Base-by-base conservation (phyloP, 2,888 invertebrate species). In the Lamproptera curius region DNA sequence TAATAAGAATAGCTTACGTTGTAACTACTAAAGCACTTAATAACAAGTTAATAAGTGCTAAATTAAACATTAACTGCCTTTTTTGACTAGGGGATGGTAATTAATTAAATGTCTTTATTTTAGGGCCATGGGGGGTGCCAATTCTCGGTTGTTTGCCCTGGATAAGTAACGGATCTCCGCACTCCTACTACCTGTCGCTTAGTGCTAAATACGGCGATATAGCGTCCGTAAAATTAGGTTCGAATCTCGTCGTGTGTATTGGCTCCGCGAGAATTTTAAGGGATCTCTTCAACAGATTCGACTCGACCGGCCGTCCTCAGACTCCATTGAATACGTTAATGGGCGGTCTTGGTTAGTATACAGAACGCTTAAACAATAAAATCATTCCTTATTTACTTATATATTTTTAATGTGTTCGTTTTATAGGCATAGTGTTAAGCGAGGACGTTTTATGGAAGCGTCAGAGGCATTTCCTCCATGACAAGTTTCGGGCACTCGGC, bases 381-480 rank as follows among this genome's bases (percentile, higher is more conserved):
- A n/a, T n/a, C n/a, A n/a, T n/a, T n/a, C n/a, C n/a, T n/a, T n/a
- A n/a, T n/a, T n/a, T n/a, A n/a, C n/a, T n/a, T n/a, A n/a, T n/a
- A n/a, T 17, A 5, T 31, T 20, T 46, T 61, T 20, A 6, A 20
- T 20, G 20, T n/a, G n/a, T n/a, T n/a, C n/a, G n/a, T n/a, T 6
- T 23, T 57, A 34, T 46, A 75, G 76, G 66, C 48, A 68, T 69
- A 33, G 46, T 67, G 16, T 50, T 66, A 13, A 73, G 93, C 54
- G 93, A 93, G 57, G 95, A 96, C 20, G 89, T 90, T 53, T 74
- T 95, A 56, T 96, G 96, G 96, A 95, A 94, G 70, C 93, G 93
- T 57, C 95, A 96, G 70, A 86, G 96, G 31, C 89, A 91, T 58
- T 96, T 95, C 73, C 85, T 96, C 38, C 94, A 94, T 67, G 92